Conservation (phyloP, 1,140 invertebrate genomes). For the Chrysoperla carnea region DNA sequence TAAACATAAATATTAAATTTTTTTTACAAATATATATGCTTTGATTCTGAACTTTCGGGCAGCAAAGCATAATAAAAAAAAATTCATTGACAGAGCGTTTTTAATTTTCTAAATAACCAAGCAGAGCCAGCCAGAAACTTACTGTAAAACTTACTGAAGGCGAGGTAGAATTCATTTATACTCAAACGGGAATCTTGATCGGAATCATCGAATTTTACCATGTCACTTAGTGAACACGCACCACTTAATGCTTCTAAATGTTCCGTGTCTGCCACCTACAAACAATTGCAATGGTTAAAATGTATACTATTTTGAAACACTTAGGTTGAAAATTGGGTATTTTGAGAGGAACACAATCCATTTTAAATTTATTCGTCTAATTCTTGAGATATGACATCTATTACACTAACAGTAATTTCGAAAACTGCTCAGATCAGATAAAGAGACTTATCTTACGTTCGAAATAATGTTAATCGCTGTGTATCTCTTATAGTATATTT, state of each 20-base stretch:
- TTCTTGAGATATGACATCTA: no score
- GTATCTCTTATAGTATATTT: no score
- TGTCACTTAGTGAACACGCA: slow-evolving; percentile 47
- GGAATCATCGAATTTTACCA: slow-evolving; percentile 51
- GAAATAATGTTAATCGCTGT: no score
- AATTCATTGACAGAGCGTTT: background rate
- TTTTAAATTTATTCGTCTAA: background rate
- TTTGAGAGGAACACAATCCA: background rate
- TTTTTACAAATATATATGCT: slow-evolving; percentile 1
- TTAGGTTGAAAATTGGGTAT: background rate
- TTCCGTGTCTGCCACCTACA: slow-evolving; percentile 39
- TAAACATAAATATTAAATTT: slow-evolving; percentile 1
- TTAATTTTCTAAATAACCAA: background rate
- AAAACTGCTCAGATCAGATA: no score
- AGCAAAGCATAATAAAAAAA: no score
- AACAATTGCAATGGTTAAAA: background rate
- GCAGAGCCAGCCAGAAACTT: slow-evolving; percentile 20
- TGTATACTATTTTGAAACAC: background rate
- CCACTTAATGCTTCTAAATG: slow-evolving; percentile 42
- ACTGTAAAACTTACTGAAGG: slow-evolving; percentile 63
- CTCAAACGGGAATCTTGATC: slow-evolving; percentile 46
- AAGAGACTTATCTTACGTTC: no score
- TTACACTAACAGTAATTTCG: no score
- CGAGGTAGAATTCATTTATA: slow-evolving; percentile 57
- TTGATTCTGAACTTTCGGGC: no score